phyloP scores from a whole-genome alignment of 2,888 invertebrate species.

The Cotesia congregata region DNA sequence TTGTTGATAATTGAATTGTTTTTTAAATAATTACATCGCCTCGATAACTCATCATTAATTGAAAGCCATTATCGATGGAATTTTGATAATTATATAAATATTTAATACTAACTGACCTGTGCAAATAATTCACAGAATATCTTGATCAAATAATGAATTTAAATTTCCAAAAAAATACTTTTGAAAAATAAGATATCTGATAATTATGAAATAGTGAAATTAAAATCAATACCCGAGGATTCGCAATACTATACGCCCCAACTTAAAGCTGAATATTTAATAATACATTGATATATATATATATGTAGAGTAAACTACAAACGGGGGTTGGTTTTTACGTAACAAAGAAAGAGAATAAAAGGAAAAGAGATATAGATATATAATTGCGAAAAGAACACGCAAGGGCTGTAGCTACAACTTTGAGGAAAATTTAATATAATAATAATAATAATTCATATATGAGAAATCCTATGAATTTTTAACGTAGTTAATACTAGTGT shows the following conservation, averaged over 20 bases:
- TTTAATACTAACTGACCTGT: no score
- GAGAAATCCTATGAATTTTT: background rate
- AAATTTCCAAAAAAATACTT: no score
- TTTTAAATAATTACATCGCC: no score
- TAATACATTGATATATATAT: conserved; percentile 30
- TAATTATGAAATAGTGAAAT: background rate
- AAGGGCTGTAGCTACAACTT: conserved; percentile 2
- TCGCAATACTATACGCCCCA: conserved; percentile 19
- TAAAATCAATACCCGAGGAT: conserved; percentile 30
- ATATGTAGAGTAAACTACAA: background rate
- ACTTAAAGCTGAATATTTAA: conserved; percentile 34
- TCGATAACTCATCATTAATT: no score
- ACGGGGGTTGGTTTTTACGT: conserved; percentile 22
- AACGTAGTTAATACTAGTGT: background rate
- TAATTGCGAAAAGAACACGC: background rate
- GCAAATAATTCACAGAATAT: no score
- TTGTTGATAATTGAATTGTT: no score
- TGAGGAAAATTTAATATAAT: conserved; percentile 5
- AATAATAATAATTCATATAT: conserved; percentile 7
- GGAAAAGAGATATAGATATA: background rate
- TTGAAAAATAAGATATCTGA: no score
- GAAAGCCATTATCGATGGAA: no score
- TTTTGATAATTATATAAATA: no score
- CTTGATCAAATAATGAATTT: no score
- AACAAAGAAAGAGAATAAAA: background rate